Evolutionary conservation across 2,797 vertebrate species (phyloP).

Genomic region (Sebastes reedi): DNA sequence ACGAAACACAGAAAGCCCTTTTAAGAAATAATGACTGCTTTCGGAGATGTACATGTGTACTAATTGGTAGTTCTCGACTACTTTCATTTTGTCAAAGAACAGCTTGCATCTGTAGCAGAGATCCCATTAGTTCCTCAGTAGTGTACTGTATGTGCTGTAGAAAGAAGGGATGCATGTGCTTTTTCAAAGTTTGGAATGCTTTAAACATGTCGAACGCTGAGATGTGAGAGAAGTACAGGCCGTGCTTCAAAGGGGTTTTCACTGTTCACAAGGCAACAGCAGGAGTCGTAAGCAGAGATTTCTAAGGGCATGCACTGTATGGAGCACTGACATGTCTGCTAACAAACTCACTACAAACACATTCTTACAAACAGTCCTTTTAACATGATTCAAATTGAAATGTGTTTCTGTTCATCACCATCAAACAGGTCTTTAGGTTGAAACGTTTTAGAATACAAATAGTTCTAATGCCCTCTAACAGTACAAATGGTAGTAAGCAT

Average conservation of each 20-base stretch:
- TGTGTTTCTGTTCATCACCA: too few relatives aligned
- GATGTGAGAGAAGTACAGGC: not conserved
- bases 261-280: slow-evolving; percentile 8
- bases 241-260: not conserved
- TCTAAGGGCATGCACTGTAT: not conserved
- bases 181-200: not conserved
- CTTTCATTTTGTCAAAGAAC: not conserved
- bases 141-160: not conserved
- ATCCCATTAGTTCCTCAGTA: not conserved
- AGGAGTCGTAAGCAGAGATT: not conserved
- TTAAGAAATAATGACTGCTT: too few relatives aligned
- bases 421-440: too few relatives aligned
- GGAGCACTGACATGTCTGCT: not conserved
- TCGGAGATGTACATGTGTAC: too few relatives aligned
- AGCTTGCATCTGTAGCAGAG: not conserved
- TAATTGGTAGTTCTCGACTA: too few relatives aligned
- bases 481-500: too few relatives aligned
- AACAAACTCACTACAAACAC: not conserved
- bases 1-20: too few relatives aligned
- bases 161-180: not conserved
- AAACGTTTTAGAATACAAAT: too few relatives aligned
- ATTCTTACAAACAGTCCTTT: too few relatives aligned
- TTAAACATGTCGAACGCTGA: not conserved
- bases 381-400: too few relatives aligned
- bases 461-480: too few relatives aligned